A percentile compares a stretch with the other conserved stretches of the same genome.
phyloP scores from a whole-genome alignment of 1,140 invertebrate genomes.

The Saccostrea cuccullata region DNA sequence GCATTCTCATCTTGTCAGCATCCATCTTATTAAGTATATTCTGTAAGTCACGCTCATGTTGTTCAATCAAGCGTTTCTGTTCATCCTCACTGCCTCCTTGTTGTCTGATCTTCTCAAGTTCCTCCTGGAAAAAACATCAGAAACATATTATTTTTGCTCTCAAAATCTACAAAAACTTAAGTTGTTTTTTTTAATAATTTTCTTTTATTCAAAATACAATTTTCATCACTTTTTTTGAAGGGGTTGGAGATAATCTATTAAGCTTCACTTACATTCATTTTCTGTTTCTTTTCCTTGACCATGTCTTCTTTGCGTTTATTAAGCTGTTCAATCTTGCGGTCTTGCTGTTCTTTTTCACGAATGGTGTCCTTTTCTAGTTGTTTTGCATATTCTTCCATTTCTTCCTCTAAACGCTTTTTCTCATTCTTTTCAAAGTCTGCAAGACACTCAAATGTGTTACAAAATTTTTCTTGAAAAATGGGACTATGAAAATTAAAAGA shows the following conservation, averaged over 20 bases:
- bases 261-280: conserved; percentile 67
- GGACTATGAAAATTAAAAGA: background rate
- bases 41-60: conserved; percentile 72
- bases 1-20: conserved; percentile 74
- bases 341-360: conserved; percentile 70
- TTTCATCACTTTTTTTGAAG: no score
- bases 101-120: conserved; percentile 67
- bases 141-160: background rate
- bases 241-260: no score
- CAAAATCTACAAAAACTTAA: background rate
- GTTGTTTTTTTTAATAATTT: no score
- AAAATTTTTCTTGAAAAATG: background rate
- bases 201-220: no score
- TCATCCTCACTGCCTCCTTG: conserved; percentile 72
- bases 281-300: conserved; percentile 69
- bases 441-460: background rate
- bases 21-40: conserved; percentile 74
- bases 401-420: conserved; percentile 66
- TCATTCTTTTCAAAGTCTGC: conserved; percentile 72
- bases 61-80: conserved; percentile 70
- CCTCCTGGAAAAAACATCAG: conserved; percentile 63
- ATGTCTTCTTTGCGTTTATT: conserved; percentile 75
- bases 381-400: conserved; percentile 69
- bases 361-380: conserved; percentile 72
- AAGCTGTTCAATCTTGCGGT: conserved; percentile 70